Percentiles rank a stretch among this genome's conserved stretches.
Conservation (phyloP, 2,888 invertebrate genomes). For the Oscheius sp. region DNA sequence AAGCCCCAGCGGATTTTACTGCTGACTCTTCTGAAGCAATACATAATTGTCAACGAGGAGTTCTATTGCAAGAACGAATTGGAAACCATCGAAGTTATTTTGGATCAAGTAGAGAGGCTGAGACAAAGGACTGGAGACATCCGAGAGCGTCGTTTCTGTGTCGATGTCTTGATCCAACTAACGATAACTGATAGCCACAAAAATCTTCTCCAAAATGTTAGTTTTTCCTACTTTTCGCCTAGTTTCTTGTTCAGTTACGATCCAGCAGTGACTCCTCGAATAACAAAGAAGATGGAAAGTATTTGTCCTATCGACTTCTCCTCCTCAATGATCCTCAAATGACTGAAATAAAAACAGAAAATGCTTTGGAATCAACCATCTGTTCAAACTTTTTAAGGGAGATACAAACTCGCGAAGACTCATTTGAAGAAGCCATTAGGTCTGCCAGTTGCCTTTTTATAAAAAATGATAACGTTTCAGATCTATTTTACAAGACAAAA, state of each 20-base stretch:
- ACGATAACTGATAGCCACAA: neutral
- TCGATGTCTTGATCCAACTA: conserved; percentile 21
- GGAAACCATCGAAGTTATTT: conserved; percentile 1
- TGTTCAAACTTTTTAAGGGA: too few relatives aligned
- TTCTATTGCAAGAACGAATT: conserved; percentile 19
- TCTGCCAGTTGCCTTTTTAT: too few relatives aligned
- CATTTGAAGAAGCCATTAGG: too few relatives aligned
- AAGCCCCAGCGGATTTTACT: conserved; percentile 23
- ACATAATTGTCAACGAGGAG: neutral
- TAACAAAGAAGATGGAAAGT: too few relatives aligned
- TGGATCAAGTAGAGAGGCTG: neutral
- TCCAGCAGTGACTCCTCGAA: neutral
- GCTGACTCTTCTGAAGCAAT: conserved; percentile 2
- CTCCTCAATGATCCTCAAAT: too few relatives aligned
- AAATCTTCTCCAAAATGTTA: neutral
- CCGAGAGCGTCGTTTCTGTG: conserved; percentile 26
- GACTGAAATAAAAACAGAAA: too few relatives aligned
- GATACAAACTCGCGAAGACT: too few relatives aligned
- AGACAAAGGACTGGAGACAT: conserved; percentile 2
- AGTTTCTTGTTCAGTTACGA: neutral
- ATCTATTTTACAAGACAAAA: too few relatives aligned
- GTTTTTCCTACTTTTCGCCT: neutral
- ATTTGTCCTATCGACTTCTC: too few relatives aligned
- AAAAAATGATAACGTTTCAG: too few relatives aligned
- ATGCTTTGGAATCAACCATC: too few relatives aligned